phyloP scores from a whole-genome alignment of 1,140 invertebrate genomes.

The Drosophila ficusphila region DNA sequence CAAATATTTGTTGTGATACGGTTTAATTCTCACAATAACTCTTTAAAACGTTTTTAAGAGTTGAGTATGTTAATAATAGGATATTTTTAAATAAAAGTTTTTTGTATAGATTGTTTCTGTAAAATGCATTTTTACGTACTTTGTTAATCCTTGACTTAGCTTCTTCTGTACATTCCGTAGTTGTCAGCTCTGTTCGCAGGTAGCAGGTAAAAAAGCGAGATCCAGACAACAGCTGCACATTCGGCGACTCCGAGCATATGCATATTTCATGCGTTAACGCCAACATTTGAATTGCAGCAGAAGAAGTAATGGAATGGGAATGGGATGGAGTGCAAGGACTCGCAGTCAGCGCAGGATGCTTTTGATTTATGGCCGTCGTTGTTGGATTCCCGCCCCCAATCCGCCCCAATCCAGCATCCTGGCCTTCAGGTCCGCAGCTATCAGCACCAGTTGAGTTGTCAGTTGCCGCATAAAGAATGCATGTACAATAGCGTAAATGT shows the following conservation, averaged over 20 bases:
- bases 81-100: too few relatives aligned
- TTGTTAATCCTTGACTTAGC: not conserved
- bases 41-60: too few relatives aligned
- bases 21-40: too few relatives aligned
- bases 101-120: too few relatives aligned
- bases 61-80: too few relatives aligned
- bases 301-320: not conserved
- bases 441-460: constrained; percentile 73
- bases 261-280: constrained; percentile 83
- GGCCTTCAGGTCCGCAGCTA: constrained; percentile 36
- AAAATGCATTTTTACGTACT: not conserved
- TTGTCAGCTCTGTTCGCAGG: constrained; percentile 6
- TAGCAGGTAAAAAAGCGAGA: constrained; percentile 26
- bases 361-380: constrained; percentile 70
- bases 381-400: constrained; percentile 30
- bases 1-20: too few relatives aligned
- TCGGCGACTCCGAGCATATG: constrained; percentile 62
- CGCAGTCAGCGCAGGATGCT: constrained; percentile 53
- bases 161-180: not conserved
- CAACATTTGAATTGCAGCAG: constrained; percentile 76
- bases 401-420: not conserved
- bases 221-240: constrained; percentile 52
- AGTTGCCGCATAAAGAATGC: constrained; percentile 68
- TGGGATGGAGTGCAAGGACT: not conserved
- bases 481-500: constrained; percentile 73